Evolutionary conservation across 2,113 vertebrate species (phyloP).

Genomic region (Baryphthengus martii): DNA sequence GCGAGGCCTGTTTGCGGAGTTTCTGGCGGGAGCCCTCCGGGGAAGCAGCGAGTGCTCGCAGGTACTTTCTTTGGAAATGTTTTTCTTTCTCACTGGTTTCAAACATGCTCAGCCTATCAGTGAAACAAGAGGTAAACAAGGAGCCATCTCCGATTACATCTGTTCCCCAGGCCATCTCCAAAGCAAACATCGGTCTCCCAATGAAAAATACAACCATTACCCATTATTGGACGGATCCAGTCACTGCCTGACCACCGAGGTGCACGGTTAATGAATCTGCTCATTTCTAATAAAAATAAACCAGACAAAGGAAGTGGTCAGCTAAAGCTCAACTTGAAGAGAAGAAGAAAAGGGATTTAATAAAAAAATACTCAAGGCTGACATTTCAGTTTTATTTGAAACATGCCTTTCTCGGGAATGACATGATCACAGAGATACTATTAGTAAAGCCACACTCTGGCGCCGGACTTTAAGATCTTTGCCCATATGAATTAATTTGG

Average conservation of each 20-base stretch:
- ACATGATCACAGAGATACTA: conserved; percentile 35
- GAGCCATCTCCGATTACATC: conserved; percentile 72
- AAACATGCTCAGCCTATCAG: conserved; percentile 67
- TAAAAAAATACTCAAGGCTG: conserved; percentile 56
- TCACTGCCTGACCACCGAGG: conserved; percentile 72
- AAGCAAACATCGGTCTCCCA: conserved; percentile 74
- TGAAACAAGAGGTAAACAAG: conserved; percentile 72
- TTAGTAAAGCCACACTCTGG: conserved; percentile 39
- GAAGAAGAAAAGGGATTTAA: conserved; percentile 53
- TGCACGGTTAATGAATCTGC: conserved; percentile 79
- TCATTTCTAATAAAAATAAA: conserved; percentile 95
- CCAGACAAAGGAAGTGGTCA: conserved; percentile 86
- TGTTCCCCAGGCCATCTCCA: conserved; percentile 68
- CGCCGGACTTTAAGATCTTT: conserved; percentile 26
- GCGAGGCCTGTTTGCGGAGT: neutral
- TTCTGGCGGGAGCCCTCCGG: neutral
- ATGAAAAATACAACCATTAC: conserved; percentile 74
- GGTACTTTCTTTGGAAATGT: conserved; percentile 68
- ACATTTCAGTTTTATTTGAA: conserved; percentile 74
- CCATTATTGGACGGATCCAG: conserved; percentile 75
- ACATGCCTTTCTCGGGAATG: conserved; percentile 53
- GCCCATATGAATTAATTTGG: neutral
- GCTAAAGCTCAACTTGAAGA: conserved; percentile 64
- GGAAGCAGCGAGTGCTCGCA: conserved; percentile 12
- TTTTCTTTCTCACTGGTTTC: conserved; percentile 73